Base-by-base conservation (phyloP, 2,797 vertebrate species). In the Argentina silus region DNA sequence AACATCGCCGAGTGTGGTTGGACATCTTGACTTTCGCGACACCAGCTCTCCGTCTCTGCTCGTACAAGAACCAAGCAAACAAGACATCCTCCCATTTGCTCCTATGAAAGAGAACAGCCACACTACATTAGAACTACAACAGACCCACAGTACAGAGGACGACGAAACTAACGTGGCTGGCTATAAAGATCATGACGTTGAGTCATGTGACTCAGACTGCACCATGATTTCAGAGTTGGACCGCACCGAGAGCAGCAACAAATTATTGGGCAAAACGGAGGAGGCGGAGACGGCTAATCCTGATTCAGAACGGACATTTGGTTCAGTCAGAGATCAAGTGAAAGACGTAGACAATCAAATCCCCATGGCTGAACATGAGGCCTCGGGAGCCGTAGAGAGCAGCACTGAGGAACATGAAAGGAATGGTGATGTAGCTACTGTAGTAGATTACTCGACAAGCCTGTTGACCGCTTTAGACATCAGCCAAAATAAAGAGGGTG, bases 141-240 rank as follows among this genome's bases (percentile, higher is more conserved):
- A 36, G 27, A 36, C 27, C 27, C 27, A 36, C 14, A 23, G 21
- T 60, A 27, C 57, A 27, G 15, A 19, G 5, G 14, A 21, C 2
- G 23, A 60, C 23, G 36, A 23, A 12, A 60, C 42, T 69, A 57
- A 36, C 9, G 6, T 43, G n/a, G 27, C 27, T 53, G 65, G n/a
- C 36, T 42, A 59, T 21, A 50, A 67, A 69, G 66, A 60, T 55
- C n/a, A 67, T 1, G 50, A 66, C 47, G 60, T 47, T 36, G 50
- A 76, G 78, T 76, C 75, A 74, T 66, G 1, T 19, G 75, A 85
- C 82, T 91, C 87, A 73, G 81, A 83, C 50, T 87, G 76, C 65
- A 76, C 6, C 3, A 10, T 82, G 43, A 69, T 85, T 76, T 71
- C 78, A 73, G 88, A 87, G 45, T 50, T 77, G 23, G 67, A 59